phyloP scores from a whole-genome alignment of 2,113 vertebrate species.

The Himantopus leucocephalus region DNA sequence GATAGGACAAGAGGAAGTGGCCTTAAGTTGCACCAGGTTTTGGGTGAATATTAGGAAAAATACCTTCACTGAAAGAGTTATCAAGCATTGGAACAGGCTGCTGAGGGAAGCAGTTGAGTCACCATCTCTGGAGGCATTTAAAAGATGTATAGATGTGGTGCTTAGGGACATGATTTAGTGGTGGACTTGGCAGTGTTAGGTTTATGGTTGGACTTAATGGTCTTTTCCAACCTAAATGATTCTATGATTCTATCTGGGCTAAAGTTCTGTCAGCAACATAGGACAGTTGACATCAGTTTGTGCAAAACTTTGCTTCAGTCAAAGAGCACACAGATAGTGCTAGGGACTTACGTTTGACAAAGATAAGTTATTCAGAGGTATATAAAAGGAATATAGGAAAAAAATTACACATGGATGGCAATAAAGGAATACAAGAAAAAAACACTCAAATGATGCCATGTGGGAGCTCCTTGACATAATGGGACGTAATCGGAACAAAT shows the following conservation, averaged over 20 bases:
- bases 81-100: neutral
- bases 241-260: neutral
- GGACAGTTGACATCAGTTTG: neutral
- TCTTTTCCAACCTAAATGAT: neutral
- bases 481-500: neutral
- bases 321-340: neutral
- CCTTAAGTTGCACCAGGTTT: neutral
- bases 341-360: neutral
- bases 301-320: neutral
- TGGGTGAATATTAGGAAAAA: neutral
- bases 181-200: neutral
- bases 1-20: neutral
- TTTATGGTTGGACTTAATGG: neutral
- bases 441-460: neutral
- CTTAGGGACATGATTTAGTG: neutral
- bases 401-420: neutral
- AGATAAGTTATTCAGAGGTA: neutral
- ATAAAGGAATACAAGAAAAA: neutral
- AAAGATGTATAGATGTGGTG: neutral
- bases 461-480: neutral
- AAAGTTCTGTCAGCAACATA: neutral
- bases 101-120: neutral
- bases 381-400: neutral
- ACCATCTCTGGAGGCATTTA: neutral
- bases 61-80: neutral